Evolutionary conservation across 2,113 vertebrate species (phyloP).

Genomic region (Larimichthys crocea): DNA sequence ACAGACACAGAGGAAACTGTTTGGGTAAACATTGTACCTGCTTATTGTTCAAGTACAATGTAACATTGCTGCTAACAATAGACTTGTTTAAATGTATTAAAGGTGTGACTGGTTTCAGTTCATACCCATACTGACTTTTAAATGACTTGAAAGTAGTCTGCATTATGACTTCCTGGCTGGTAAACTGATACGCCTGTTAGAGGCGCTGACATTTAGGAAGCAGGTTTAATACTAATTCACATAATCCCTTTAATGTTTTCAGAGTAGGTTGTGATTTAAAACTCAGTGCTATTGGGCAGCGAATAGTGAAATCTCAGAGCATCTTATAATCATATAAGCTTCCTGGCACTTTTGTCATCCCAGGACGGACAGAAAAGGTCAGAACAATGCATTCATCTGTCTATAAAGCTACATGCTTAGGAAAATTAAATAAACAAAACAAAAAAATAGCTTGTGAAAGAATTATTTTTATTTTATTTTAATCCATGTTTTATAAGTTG

Average conservation of each 20-base stretch:
- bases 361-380: neutral
- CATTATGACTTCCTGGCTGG: neutral
- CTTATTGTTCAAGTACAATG: neutral
- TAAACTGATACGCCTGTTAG: neutral
- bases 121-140: neutral
- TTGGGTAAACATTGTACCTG: too few relatives aligned
- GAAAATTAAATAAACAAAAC: neutral
- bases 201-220: constrained; percentile 8
- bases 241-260: constrained; percentile 31
- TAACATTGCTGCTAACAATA: neutral
- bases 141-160: neutral
- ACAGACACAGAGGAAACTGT: too few relatives aligned
- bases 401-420: neutral
- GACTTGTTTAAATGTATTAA: neutral
- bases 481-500: neutral
- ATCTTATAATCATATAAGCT: neutral
- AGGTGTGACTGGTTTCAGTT: neutral
- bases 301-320: neutral
- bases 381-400: neutral
- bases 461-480: neutral
- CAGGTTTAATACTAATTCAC: constrained; percentile 17
- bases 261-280: neutral
- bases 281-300: neutral
- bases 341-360: neutral
- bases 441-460: too few relatives aligned